phyloP scores from a whole-genome alignment of 1,140 invertebrate genomes.

The Reticulitermes speratus region DNA sequence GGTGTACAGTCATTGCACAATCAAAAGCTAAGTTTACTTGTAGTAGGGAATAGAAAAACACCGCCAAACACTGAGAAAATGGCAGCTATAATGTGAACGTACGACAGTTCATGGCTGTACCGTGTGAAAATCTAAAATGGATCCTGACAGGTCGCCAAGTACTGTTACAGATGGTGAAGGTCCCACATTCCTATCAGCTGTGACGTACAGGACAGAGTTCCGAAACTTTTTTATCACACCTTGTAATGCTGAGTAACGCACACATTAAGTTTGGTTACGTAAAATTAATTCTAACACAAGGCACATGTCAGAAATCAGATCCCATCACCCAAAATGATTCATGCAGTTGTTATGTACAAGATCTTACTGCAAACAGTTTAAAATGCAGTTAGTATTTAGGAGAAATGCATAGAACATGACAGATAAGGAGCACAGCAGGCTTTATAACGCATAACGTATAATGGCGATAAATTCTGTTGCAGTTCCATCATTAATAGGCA shows the following conservation, averaged over 20 bases:
- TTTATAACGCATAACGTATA: not conserved
- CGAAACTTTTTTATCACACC: constrained; percentile 2
- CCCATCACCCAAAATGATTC: not conserved
- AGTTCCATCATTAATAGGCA: not conserved
- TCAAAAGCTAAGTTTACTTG: no score
- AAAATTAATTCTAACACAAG: not conserved
- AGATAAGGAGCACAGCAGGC: not conserved
- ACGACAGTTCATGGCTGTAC: no score
- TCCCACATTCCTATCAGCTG: no score
- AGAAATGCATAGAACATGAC: not conserved
- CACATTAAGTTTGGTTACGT: not conserved
- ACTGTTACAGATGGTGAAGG: no score
- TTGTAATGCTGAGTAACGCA: not conserved
- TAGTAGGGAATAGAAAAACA: no score
- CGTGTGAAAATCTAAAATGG: no score
- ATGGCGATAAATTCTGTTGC: not conserved
- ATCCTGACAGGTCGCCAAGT: no score
- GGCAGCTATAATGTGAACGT: no score
- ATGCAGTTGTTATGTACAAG: not conserved
- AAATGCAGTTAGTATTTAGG: not conserved
- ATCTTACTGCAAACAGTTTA: not conserved
- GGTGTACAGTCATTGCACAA: no score
- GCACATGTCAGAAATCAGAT: constrained; percentile 8
- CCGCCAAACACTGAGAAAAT: no score
- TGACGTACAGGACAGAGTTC: no score